These are phyloP conservation scores for Heliocidaris erythrogramma DNA, from an alignment of 35 echinoderm and acorn worm species.

Conservation along the genomic window DNA sequence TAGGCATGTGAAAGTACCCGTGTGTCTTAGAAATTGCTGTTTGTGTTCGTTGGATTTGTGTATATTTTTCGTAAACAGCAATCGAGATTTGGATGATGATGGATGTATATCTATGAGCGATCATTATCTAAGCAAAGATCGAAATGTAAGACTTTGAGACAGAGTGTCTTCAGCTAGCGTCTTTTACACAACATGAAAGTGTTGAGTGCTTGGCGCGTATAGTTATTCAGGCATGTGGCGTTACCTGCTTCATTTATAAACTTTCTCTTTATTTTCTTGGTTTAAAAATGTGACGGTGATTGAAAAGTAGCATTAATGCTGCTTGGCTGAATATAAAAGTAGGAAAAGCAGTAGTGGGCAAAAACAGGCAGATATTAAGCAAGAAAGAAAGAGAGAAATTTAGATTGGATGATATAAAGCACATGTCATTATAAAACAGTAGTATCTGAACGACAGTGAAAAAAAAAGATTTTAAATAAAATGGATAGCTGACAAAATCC, in stretches of 20 bases:
- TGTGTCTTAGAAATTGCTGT: neutral
- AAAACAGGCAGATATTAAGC: neutral
- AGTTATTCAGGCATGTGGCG: neutral
- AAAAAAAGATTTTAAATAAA: too few relatives aligned
- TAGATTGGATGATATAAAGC: neutral
- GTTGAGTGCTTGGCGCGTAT: neutral
- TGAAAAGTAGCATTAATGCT: neutral
- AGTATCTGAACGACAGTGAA: too few relatives aligned
- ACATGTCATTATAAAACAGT: too few relatives aligned
- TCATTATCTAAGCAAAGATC: neutral
- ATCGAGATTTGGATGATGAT: neutral
- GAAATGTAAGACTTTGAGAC: neutral
- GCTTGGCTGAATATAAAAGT: neutral
- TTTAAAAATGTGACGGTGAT: neutral
- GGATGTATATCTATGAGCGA: neutral
- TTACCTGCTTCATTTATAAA: neutral
- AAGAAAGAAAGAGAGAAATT: neutral
- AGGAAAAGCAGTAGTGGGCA: too few relatives aligned
- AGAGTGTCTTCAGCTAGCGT: neutral
- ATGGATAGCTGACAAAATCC: too few relatives aligned
- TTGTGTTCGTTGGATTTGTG: constrained; percentile 1
- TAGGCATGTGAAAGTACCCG: neutral
- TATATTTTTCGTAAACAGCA: neutral
- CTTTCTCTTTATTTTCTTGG: neutral
- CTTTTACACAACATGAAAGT: neutral